Percentiles rank a stretch among this genome's conserved stretches.
phyloP scores from a whole-genome alignment of 2,113 vertebrate species.

The Corythornis madagascariensis region DNA sequence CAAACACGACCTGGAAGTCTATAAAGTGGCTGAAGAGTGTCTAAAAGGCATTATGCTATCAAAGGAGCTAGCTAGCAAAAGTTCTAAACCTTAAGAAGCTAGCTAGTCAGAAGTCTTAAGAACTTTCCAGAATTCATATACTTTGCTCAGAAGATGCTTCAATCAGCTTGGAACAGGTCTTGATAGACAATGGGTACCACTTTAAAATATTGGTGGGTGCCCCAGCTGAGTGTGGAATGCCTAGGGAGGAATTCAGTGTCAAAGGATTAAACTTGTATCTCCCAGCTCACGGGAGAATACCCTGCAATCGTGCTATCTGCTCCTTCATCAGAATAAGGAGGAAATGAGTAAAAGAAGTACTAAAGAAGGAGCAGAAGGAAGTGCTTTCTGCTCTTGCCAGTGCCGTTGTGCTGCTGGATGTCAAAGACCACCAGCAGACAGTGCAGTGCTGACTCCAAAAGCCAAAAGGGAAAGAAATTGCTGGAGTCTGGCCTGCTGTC shows the following conservation, averaged over 20 bases:
- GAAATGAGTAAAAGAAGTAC: background rate
- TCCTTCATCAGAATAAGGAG: background rate
- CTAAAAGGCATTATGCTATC: background rate
- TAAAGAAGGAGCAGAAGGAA: no score
- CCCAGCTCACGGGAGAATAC: background rate
- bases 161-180: background rate
- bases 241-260: background rate
- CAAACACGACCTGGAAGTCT: background rate
- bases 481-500: background rate
- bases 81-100: no score
- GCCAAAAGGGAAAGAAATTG: background rate
- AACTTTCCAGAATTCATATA: background rate
- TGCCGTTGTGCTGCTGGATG: background rate
- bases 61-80: background rate
- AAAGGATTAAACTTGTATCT: background rate
- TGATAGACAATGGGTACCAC: background rate
- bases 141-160: background rate
- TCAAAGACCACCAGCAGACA: background rate
- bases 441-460: background rate
- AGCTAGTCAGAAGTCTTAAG: background rate
- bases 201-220: background rate
- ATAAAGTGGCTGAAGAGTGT: background rate
- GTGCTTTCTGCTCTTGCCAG: background rate
- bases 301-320: accelerated
- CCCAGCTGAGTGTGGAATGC: background rate